Evolutionary conservation across 2,888 invertebrate species (phyloP), one percentile per base, ranked within the genome.

Genomic region (Cyrtodaria siliqua): DNA sequence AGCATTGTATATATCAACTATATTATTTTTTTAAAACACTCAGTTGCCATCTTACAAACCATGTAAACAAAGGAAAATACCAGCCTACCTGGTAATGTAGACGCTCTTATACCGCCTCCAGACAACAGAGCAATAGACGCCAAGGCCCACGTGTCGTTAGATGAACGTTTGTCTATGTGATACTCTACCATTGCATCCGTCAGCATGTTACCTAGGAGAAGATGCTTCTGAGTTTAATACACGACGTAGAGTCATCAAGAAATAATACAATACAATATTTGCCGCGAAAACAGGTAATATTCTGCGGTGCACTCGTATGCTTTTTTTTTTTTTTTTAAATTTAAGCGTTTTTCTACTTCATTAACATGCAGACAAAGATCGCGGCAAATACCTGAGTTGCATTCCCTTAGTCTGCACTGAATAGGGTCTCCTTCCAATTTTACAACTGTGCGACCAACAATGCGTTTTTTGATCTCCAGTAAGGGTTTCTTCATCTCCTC

Each of bases 71-170:
- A n/a, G n/a, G n/a, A n/a, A n/a, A n/a, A n/a, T n/a, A n/a, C n/a
- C n/a, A n/a, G n/a, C n/a, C n/a, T n/a, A 87, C 89, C 89, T 78
- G 63, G 75, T 44, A 72, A 69, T 12, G 87, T 82, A 0, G 85
- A 83, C 0, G 85, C 71, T 26, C 89, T 52, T 9, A 89, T 86
- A 47, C 88, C 86, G 6, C 89, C 89, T 4, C 85, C 80, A 57
- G 87, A 87, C 38, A 85, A 66, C 0, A 89, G 33, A 26, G 87
- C 86, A 16, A 89, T 87, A n/a, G 86, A 66, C 6, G 84, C 83
- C 24, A 84, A 71, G 14, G 77, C 86, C 89, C 89, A 89, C 2
- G 82, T 67, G 8, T 71, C 74, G 29, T 75, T 80, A 2, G 57
- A 40, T 8, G 49, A 18, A 27, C 64, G 38, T 38, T 63, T 71